Evolutionary conservation across 2,113 vertebrate species (phyloP).

Genomic region (Oceanodroma tethys): DNA sequence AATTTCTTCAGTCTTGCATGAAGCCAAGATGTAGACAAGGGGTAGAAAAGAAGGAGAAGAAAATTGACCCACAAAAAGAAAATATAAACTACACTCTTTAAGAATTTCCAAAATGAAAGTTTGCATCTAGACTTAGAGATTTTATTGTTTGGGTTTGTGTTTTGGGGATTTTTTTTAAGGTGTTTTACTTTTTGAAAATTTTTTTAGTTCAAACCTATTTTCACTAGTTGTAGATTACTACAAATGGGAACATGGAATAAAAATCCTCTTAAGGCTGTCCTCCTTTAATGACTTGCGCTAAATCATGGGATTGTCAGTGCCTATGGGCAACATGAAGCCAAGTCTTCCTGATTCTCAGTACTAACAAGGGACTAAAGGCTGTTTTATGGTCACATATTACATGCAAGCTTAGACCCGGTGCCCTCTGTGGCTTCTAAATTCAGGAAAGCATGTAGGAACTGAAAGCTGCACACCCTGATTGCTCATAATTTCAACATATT

Average conservation of each 20-base stretch:
- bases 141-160: neutral
- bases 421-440: neutral
- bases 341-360: neutral
- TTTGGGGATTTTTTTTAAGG: neutral
- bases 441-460: neutral
- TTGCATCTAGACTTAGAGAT: neutral
- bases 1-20: neutral
- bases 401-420: neutral
- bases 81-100: neutral
- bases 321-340: neutral
- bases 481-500: neutral
- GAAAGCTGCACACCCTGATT: neutral
- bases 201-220: neutral
- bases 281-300: neutral
- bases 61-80: neutral
- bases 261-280: neutral
- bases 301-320: neutral
- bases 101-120: neutral
- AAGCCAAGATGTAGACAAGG: neutral
- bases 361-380: neutral
- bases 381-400: neutral
- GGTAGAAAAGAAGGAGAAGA: neutral
- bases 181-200: rapidly evolving
- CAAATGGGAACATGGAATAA: neutral
- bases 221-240: too few species aligned